These are phyloP conservation scores for Temnothorax unifasciatus DNA, from an alignment of 2,888 invertebrate species.

Conservation along the genomic window DNA sequence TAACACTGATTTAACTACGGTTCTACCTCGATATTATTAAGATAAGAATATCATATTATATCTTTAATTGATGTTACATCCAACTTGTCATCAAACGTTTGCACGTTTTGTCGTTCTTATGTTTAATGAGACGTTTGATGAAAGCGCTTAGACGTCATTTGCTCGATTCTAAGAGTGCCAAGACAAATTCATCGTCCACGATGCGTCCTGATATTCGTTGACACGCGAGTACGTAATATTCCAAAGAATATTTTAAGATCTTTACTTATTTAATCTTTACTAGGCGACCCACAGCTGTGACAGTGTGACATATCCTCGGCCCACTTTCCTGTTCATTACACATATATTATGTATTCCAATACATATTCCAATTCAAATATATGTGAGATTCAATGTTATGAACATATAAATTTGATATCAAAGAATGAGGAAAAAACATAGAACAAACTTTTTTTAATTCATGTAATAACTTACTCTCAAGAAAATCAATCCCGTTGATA, in stretches of 20 bases:
- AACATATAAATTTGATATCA: constrained; percentile 5
- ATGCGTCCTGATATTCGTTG: constrained; percentile 41
- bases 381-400: neutral
- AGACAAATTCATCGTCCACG: constrained; percentile 42
- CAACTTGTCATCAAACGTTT: constrained; percentile 19
- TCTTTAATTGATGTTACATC: constrained; percentile 20
- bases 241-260: constrained; percentile 50
- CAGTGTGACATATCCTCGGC: constrained; percentile 44
- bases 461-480: neutral
- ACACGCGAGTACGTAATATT: constrained; percentile 37
- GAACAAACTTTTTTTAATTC: neutral
- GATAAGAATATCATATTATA: neutral
- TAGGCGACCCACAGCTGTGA: constrained; percentile 16
- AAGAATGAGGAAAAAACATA: neutral
- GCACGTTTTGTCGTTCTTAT: neutral
- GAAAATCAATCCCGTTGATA: neutral
- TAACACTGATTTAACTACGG: neutral
- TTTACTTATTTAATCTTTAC: constrained; percentile 47
- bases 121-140: constrained; percentile 10
- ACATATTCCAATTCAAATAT: constrained; percentile 14
- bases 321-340: constrained; percentile 31
- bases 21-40: neutral
- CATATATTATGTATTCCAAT: constrained; percentile 11
- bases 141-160: constrained; percentile 20
- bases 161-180: constrained; percentile 33